These are phyloP conservation scores for Toxonevra muliebris DNA, from an alignment of 2,888 invertebrate species.

Conservation along the genomic window DNA sequence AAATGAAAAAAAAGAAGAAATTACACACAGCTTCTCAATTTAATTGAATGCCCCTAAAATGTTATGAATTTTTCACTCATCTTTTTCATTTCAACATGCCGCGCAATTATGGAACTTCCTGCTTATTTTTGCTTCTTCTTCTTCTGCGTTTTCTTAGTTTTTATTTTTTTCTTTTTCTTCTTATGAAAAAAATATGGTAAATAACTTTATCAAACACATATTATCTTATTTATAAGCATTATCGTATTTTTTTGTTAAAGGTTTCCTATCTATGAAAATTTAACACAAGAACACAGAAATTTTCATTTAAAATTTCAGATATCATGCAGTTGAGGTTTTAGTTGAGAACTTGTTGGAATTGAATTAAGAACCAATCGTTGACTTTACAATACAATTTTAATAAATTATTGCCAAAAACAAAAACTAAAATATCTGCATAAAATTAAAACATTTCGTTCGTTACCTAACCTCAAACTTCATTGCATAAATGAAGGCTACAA, in stretches of 20 bases:
- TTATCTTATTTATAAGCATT: conserved; percentile 63
- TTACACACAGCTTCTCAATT: neutral
- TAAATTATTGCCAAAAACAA: too few relatives aligned
- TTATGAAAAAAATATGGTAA: conserved; percentile 54
- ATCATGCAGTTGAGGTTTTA: conserved; percentile 32
- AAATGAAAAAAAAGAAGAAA: too few relatives aligned
- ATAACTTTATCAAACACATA: conserved; percentile 64
- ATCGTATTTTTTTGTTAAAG: conserved; percentile 53
- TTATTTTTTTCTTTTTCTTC: conserved; percentile 34
- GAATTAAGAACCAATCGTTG: conserved; percentile 23
- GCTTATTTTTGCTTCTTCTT: neutral
- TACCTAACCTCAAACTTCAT: conserved; percentile 1
- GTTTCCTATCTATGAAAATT: conserved; percentile 61
- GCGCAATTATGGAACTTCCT: too few relatives aligned
- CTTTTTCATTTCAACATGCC: neutral
- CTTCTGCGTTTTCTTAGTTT: conserved; percentile 12
- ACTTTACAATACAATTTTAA: too few relatives aligned
- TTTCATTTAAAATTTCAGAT: conserved; percentile 38
- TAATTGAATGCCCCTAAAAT: neutral
- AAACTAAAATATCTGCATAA: too few relatives aligned
- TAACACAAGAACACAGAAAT: conserved; percentile 41
- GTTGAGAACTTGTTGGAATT: conserved; percentile 33
- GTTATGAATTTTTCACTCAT: neutral
- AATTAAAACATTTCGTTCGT: too few relatives aligned
- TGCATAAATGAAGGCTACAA: neutral